Conservation (phyloP, 1,140 invertebrate genomes). For the Bombus huntii region DNA sequence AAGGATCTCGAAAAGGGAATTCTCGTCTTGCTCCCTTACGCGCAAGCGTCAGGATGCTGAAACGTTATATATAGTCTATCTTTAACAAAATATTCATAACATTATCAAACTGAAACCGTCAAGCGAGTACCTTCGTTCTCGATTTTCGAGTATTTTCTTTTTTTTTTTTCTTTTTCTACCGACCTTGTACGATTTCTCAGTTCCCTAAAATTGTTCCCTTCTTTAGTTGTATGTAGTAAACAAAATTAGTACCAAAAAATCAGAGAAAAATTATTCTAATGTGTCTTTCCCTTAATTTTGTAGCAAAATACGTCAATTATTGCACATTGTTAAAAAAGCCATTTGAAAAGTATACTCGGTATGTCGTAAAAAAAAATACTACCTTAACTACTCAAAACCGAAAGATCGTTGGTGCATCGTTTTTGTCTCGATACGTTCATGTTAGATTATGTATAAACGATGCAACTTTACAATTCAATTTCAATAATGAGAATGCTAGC, state of each 20-base stretch:
- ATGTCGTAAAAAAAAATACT: background rate
- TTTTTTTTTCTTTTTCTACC: background rate
- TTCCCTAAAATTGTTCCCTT: background rate
- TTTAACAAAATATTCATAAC: conserved; percentile 69
- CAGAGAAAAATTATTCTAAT: background rate
- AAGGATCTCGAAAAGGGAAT: conserved; percentile 74
- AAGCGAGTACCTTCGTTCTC: conserved; percentile 44
- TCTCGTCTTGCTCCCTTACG: conserved; percentile 71
- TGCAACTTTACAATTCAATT: background rate
- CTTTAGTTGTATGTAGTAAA: background rate
- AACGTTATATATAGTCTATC: conserved; percentile 77
- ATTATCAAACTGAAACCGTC: conserved; percentile 41
- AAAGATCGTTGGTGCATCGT: background rate
- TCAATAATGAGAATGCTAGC: conserved; percentile 24
- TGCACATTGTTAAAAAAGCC: background rate
- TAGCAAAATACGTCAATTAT: background rate
- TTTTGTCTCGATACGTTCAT: background rate
- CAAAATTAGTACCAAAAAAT: background rate
- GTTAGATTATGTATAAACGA: background rate
- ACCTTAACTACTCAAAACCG: background rate
- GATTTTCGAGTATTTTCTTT: background rate
- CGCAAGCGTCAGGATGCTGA: conserved; percentile 81
- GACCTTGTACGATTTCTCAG: background rate
- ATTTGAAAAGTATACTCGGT: background rate
- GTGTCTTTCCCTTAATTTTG: background rate